phyloP scores from a whole-genome alignment of 1,140 invertebrate species.

The Drosophila albomicans region DNA sequence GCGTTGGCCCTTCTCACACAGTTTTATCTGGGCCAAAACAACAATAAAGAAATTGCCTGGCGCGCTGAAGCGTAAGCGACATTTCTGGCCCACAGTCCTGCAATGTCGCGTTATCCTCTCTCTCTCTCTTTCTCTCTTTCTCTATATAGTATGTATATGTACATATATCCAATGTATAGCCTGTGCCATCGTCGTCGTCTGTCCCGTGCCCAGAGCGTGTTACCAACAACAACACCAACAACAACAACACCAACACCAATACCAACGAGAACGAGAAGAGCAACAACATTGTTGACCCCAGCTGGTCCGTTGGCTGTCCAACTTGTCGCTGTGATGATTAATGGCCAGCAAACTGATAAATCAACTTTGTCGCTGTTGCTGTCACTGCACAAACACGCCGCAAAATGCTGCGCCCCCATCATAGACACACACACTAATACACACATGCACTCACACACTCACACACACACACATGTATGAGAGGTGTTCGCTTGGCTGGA shows the following conservation, averaged over 20 bases:
- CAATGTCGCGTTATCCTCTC: slow-evolving; percentile 25
- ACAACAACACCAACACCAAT: too few species aligned
- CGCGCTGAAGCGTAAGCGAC: slow-evolving; percentile 81
- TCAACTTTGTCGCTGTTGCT: slow-evolving; percentile 83
- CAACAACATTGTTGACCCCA: slow-evolving; percentile 73
- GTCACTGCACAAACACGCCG: slow-evolving; percentile 83
- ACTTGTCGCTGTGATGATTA: slow-evolving; percentile 83
- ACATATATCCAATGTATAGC: background rate
- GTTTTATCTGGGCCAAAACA: slow-evolving; percentile 50
- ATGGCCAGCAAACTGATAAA: slow-evolving; percentile 83
- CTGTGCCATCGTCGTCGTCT: background rate
- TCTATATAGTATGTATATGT: too few species aligned
- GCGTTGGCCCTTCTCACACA: slow-evolving; percentile 24
- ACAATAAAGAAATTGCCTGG: slow-evolving; percentile 65
- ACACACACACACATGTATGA: background rate
- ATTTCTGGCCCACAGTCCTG: slow-evolving; percentile 56
- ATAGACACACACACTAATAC: slow-evolving; percentile 28
- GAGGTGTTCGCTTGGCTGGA: slow-evolving; percentile 32
- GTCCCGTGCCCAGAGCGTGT: slow-evolving; percentile 21
- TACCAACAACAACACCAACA: slow-evolving; percentile 38
- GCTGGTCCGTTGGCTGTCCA: slow-evolving; percentile 80
- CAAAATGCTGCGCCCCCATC: slow-evolving; percentile 69
- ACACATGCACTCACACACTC: background rate
- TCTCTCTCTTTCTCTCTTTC: background rate
- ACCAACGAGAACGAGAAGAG: too few species aligned